Evolutionary conservation across 2,888 invertebrate genomes (phyloP).

Genomic region (Drosophila yooni): DNA sequence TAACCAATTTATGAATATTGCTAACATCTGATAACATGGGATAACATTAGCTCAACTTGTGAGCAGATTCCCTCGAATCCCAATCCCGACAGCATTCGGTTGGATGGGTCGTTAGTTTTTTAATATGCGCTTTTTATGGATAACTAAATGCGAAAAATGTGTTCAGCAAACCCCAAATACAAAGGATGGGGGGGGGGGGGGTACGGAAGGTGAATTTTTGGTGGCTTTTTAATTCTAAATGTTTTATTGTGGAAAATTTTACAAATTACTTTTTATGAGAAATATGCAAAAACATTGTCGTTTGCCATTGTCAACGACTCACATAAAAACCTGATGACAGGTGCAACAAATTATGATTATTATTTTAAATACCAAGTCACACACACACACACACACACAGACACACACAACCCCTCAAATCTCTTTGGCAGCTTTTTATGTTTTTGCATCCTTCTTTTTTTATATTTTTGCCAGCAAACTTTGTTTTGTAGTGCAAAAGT

Average conservation of each 20-base stretch:
- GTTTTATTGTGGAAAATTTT: constrained; percentile 67
- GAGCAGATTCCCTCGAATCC: not conserved
- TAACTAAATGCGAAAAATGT: constrained; percentile 68
- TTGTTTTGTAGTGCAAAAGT: constrained; percentile 1
- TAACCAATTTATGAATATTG: not conserved
- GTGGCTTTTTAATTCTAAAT: constrained; percentile 57
- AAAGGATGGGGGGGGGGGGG: not conserved
- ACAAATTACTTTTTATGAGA: constrained; percentile 69
- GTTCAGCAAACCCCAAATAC: constrained; percentile 17
- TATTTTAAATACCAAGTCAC: constrained; percentile 60
- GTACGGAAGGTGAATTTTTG: constrained; percentile 50
- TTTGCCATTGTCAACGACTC: constrained; percentile 32
- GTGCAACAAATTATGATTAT: constrained; percentile 74
- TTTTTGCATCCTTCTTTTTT: not conserved
- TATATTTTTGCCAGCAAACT: constrained; percentile 4
- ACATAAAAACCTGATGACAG: constrained; percentile 66
- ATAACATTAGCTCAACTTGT: not conserved
- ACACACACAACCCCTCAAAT: constrained; percentile 15
- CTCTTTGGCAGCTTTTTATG: constrained; percentile 14
- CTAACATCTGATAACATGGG: not conserved
- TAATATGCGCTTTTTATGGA: constrained; percentile 49
- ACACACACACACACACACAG: not conserved
- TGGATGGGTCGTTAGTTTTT: constrained; percentile 44
- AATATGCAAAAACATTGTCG: constrained; percentile 49
- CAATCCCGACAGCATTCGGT: not conserved